These are phyloP conservation scores for Ammodytes marinus DNA, from an alignment of 2,113 vertebrate genomes.

Conservation along the genomic window DNA sequence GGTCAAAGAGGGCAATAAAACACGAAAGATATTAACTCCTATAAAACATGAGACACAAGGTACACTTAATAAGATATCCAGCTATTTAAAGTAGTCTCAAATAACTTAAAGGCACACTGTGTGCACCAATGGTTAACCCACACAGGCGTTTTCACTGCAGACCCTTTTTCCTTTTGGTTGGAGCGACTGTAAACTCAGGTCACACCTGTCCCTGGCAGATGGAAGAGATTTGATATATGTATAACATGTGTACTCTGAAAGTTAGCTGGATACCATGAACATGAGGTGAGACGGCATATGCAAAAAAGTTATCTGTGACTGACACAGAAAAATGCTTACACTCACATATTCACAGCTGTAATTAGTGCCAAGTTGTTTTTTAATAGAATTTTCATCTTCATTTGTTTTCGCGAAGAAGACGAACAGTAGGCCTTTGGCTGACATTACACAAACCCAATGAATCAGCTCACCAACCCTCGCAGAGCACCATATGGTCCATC, in stretches of 20 bases:
- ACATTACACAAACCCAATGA: constrained; percentile 40
- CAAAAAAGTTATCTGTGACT: not conserved
- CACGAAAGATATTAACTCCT: not conserved
- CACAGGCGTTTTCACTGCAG: not conserved
- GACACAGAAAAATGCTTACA: not conserved
- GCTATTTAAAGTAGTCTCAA: not conserved
- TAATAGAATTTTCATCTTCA: constrained; percentile 2
- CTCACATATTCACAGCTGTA: constrained; percentile 26
- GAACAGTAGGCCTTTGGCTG: constrained; percentile 26
- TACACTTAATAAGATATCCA: not conserved
- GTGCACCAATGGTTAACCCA: not conserved
- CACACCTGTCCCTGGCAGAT: not conserved
- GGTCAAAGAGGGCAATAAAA: not conserved
- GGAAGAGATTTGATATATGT: not conserved
- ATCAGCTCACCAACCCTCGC: constrained; percentile 21
- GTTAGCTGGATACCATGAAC: not conserved
- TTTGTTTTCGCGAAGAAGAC: constrained; percentile 40
- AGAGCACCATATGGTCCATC: constrained; percentile 53
- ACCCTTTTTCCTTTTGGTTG: not conserved
- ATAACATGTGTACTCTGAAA: no score
- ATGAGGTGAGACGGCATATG: not conserved
- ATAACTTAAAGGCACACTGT: not conserved
- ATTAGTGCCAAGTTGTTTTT: constrained; percentile 28
- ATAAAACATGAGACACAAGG: not conserved
- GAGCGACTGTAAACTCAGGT: not conserved